A percentile compares a stretch with the other conserved stretches of the same genome.
These are phyloP conservation scores for Apamea sordens DNA, from an alignment of 2,888 invertebrate species.

Conservation along the genomic window DNA sequence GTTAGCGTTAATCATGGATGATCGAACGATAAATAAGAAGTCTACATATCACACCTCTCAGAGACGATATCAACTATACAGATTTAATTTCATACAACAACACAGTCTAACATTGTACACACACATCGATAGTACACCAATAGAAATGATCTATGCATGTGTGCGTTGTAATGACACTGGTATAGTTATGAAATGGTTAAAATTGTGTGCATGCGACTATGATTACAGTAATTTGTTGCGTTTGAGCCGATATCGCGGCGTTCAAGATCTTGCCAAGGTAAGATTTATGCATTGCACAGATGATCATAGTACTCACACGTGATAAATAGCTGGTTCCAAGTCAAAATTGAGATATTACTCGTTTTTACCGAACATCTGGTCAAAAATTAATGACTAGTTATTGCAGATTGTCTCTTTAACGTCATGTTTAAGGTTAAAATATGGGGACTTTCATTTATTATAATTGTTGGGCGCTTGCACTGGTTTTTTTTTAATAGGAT, in stretches of 20 bases:
- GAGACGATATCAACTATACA: neutral
- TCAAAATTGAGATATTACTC: conserved; percentile 68
- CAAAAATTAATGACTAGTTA: conserved; percentile 57
- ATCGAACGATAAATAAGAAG: neutral
- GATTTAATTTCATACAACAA: conserved; percentile 18
- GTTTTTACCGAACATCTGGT: conserved; percentile 64
- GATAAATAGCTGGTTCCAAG: conserved; percentile 64
- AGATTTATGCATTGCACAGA: conserved; percentile 69
- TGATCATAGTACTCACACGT: conserved; percentile 67
- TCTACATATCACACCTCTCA: neutral
- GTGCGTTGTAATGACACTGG: conserved; percentile 70
- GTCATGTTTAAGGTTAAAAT: conserved; percentile 55
- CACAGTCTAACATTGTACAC: conserved; percentile 24
- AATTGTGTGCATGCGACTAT: conserved; percentile 75
- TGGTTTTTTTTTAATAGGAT: conserved; percentile 23
- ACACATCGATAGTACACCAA: conserved; percentile 46
- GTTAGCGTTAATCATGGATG: neutral
- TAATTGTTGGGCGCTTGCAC: conserved; percentile 21
- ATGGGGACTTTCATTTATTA: conserved; percentile 53
- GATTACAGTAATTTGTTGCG: conserved; percentile 78
- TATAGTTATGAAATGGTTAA: conserved; percentile 75
- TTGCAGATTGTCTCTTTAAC: conserved; percentile 49
- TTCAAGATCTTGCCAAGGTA: conserved; percentile 74
- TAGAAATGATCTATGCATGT: conserved; percentile 52
- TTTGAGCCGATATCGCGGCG: conserved; percentile 73